Conservation (phyloP, 1,140 invertebrate species). For the Ips nitidus region DNA sequence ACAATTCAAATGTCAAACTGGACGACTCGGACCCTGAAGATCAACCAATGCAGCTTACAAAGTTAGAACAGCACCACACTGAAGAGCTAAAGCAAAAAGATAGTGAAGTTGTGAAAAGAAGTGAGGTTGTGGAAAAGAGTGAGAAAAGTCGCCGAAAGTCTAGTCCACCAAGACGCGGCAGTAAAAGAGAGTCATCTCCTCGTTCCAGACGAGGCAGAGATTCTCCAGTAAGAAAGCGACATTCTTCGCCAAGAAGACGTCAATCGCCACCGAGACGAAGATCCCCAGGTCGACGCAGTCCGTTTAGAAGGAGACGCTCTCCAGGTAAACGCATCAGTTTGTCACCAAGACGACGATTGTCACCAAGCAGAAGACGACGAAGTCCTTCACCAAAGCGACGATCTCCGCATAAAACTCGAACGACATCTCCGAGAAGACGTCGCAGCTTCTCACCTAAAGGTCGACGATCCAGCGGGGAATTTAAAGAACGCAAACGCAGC, state of each 20-base stretch:
- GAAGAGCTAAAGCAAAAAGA: conserved; percentile 28
- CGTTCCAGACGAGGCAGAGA: conserved; percentile 8
- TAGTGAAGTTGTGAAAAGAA: conserved; percentile 20
- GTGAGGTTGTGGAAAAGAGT: conserved; percentile 2
- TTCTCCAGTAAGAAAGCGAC: conserved; percentile 20
- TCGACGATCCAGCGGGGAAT: background rate
- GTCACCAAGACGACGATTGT: conserved; percentile 18
- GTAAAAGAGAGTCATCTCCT: conserved; percentile 13
- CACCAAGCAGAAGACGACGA: conserved; percentile 22
- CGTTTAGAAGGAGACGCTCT: conserved; percentile 31
- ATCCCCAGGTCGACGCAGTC: conserved; percentile 22
- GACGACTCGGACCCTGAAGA: conserved; percentile 38
- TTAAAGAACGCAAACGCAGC: background rate
- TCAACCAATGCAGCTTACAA: background rate
- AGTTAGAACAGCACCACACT: background rate
- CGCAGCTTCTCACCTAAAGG: conserved; percentile 7
- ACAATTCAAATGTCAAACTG: conserved; percentile 40
- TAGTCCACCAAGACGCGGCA: background rate
- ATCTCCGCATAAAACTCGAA: conserved; percentile 17
- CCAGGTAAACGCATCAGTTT: conserved; percentile 22
- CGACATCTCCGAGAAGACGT: conserved; percentile 30
- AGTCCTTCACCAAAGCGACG: conserved; percentile 19
- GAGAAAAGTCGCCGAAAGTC: background rate
- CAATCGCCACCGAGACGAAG: conserved; percentile 15
- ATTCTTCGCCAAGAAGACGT: conserved; percentile 27